Conservation (phyloP, 2,113 vertebrate genomes). For the Eulemur rufifrons region DNA sequence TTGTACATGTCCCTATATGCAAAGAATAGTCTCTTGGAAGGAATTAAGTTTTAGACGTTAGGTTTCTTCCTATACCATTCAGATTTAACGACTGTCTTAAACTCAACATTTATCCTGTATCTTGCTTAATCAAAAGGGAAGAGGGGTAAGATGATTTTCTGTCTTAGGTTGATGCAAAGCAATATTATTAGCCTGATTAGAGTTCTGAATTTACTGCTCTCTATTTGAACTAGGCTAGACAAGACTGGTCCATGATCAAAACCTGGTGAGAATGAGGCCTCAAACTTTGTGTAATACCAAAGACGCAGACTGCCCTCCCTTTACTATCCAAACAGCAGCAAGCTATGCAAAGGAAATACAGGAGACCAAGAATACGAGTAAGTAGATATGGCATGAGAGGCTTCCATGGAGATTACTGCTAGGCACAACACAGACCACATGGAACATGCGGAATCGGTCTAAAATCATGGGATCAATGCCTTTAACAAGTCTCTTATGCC, state of each 20-base stretch:
- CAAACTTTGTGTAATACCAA: neutral
- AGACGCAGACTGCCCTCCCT: neutral
- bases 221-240: neutral
- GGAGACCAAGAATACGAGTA: neutral
- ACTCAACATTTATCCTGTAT: neutral
- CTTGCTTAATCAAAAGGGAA: neutral
- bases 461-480: neutral
- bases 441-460: neutral
- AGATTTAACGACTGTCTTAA: constrained; percentile 23
- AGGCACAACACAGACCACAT: neutral
- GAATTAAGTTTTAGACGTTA: neutral
- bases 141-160: neutral
- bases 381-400: neutral
- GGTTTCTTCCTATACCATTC: neutral
- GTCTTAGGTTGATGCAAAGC: neutral
- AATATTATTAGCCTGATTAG: neutral
- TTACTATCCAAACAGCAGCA: neutral
- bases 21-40: neutral
- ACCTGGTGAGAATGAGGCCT: neutral
- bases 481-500: neutral
- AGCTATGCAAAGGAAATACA: neutral
- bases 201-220: neutral
- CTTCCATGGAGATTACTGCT: neutral
- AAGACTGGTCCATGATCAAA: neutral
- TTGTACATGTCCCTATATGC: neutral